Conservation (phyloP, 2,113 vertebrate species). For the Agelaius tricolor region DNA sequence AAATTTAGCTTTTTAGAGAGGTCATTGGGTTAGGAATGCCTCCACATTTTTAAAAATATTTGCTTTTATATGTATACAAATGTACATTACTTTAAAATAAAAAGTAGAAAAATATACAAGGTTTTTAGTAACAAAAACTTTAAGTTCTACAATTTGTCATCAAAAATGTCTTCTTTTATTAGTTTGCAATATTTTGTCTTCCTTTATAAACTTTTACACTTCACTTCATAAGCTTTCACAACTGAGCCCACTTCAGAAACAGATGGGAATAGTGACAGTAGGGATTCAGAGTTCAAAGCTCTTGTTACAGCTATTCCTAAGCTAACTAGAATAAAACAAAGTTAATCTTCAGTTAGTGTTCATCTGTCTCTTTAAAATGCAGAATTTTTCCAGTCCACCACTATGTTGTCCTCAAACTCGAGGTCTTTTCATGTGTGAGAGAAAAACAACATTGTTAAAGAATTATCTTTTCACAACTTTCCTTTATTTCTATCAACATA, state of each 20-base stretch:
- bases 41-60: not conserved
- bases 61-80: rapidly evolving
- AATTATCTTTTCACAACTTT: not conserved
- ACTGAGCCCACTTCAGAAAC: not conserved
- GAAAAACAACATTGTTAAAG: not conserved
- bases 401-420: not conserved
- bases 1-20: not conserved
- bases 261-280: not conserved
- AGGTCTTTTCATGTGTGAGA: not conserved
- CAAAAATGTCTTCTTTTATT: not conserved
- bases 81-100: not conserved
- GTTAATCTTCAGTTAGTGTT: not conserved
- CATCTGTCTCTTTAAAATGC: not conserved
- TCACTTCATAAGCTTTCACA: not conserved
- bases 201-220: not conserved
- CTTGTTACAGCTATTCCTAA: not conserved
- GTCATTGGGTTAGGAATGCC: not conserved
- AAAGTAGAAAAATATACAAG: not conserved
- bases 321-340: not conserved
- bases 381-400: not conserved
- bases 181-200: not conserved
- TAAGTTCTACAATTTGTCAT: not conserved
- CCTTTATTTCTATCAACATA: not conserved
- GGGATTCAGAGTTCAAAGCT: not conserved
- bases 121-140: not conserved